Conservation (phyloP, 2,888 invertebrate genomes). For the Trypoxylon attenuatum region DNA sequence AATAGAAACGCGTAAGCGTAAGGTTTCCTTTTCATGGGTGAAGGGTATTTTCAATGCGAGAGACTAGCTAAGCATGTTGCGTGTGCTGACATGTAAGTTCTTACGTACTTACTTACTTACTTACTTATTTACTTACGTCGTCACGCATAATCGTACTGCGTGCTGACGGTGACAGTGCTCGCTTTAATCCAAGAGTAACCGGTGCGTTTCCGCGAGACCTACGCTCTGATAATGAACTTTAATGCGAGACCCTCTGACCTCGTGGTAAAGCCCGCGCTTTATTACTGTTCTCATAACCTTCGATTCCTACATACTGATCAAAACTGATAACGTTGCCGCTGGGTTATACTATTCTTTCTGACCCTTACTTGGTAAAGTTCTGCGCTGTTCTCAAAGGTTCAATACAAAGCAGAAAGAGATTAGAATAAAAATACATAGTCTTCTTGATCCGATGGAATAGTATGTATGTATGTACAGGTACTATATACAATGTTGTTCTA, state of each 20-base stretch:
- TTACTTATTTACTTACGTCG: not conserved
- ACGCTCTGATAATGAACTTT: constrained; percentile 46
- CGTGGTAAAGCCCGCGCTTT: constrained; percentile 7
- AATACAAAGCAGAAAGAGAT: no score
- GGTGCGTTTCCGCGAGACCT: constrained; percentile 26
- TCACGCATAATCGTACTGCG: not conserved
- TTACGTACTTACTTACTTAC: not conserved
- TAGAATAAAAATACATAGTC: no score
- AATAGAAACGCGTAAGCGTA: no score
- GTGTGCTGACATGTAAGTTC: no score
- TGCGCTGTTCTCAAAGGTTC: no score
- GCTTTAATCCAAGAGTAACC: not conserved
- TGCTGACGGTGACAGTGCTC: constrained; percentile 1
- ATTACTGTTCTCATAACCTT: constrained; percentile 17
- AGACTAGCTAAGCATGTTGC: not conserved
- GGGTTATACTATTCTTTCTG: not conserved
- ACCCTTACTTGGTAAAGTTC: not conserved
- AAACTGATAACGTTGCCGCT: not conserved
- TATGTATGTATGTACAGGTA: no score
- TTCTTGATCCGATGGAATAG: no score
- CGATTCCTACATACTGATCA: constrained; percentile 4
- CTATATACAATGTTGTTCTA: no score
- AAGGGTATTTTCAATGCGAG: no score
- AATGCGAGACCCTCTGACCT: constrained; percentile 27
- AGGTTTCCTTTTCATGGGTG: no score